Percentiles rank a stretch among this genome's conserved stretches.
phyloP scores from a whole-genome alignment of 2,888 invertebrate genomes.

The Lasioglossum morio region DNA sequence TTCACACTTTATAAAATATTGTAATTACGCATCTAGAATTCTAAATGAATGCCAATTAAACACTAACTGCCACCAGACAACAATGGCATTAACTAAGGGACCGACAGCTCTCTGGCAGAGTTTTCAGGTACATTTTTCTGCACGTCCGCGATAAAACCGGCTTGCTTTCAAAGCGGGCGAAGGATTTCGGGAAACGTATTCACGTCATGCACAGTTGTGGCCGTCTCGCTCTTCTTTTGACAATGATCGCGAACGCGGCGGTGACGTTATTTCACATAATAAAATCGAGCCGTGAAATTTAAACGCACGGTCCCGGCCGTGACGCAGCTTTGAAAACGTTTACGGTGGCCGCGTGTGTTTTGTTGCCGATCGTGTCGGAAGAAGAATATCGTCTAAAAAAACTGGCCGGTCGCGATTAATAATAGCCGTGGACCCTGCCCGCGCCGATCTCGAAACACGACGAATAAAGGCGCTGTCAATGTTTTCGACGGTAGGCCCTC shows the following conservation, averaged over 20 bases:
- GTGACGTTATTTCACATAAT: conserved; percentile 23
- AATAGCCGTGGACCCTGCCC: conserved; percentile 58
- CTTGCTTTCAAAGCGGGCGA: neutral
- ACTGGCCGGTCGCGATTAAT: conserved; percentile 58
- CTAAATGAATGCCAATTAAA: neutral
- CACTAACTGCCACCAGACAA: neutral
- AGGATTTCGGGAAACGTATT: conserved; percentile 9
- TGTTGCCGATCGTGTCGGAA: neutral
- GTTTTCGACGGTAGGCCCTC: conserved; percentile 74
- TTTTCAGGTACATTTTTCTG: conserved; percentile 8
- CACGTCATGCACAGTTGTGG: conserved; percentile 29
- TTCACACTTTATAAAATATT: neutral
- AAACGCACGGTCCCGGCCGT: neutral
- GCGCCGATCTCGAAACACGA: conserved; percentile 55
- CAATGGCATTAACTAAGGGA: conserved; percentile 66
- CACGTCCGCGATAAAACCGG: neutral
- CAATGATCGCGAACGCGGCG: neutral
- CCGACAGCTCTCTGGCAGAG: conserved; percentile 52
- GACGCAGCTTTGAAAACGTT: neutral
- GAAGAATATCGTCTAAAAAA: conserved; percentile 53
- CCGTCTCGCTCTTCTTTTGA: neutral
- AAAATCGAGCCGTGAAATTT: conserved; percentile 10
- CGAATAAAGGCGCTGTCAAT: conserved; percentile 78
- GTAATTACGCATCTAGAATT: neutral
- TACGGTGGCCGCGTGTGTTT: neutral